Evolutionary conservation across 2,888 invertebrate genomes (phyloP).

Genomic region (Zelleria hepariella): DNA sequence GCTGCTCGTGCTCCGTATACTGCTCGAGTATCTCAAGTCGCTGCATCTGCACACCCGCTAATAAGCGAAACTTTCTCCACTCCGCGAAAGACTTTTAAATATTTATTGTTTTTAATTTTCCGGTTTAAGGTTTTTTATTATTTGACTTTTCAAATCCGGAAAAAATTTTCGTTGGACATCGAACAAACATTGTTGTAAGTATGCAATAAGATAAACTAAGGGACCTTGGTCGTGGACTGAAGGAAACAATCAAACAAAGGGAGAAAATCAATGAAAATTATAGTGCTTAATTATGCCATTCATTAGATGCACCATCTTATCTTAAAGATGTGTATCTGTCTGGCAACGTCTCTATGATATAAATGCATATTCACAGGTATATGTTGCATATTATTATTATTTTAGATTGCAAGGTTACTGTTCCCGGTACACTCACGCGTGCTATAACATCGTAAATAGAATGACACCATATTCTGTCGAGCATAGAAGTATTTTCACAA

Average conservation of each 20-base stretch:
- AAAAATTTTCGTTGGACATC: neutral
- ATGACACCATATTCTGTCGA: slow-evolving; percentile 18
- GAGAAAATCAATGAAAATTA: neutral
- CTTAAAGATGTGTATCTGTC: neutral
- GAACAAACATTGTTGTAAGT: neutral
- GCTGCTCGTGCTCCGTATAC: slow-evolving; percentile 49
- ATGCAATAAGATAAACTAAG: neutral
- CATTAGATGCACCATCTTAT: neutral
- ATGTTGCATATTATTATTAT: slow-evolving; percentile 56
- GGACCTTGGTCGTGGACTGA: too few species aligned
- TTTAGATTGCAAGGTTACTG: slow-evolving; percentile 63
- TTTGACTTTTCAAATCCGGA: neutral
- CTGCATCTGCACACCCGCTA: slow-evolving; percentile 31
- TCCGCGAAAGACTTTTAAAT: neutral
- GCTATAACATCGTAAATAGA: slow-evolving; percentile 16
- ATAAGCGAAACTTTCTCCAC: neutral
- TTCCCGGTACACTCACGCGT: slow-evolving; percentile 43
- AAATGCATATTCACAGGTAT: slow-evolving; percentile 15
- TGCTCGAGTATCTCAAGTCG: slow-evolving; percentile 57
- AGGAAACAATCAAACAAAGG: too few species aligned
- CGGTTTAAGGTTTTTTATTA: neutral
- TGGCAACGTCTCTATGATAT: neutral
- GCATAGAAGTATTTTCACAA: neutral
- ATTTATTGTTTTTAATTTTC: neutral
- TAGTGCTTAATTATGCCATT: neutral